Base-by-base conservation (phyloP, 1,140 invertebrate genomes). In the Bicyclus anynana region DNA sequence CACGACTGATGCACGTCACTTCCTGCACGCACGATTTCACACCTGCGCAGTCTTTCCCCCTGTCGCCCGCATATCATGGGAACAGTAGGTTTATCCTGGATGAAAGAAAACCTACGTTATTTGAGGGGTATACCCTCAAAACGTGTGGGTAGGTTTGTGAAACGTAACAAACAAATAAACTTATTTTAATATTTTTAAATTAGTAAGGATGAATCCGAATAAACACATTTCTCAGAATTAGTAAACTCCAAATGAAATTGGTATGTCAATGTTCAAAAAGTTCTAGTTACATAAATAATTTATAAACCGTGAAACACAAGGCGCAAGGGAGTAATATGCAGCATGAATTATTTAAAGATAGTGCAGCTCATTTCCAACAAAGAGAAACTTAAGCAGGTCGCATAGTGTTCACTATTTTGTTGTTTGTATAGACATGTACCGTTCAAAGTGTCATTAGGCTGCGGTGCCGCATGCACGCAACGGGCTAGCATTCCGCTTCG, bases 381-480 rank as follows among this genome's bases (percentile, higher is more conserved):
- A 59, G 48, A 61, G 26, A 23, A 53, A 58, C 53, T 56, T 56
- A 49, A 53, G 58, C 21, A 63, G 61, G 47, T 59, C 51, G 55
- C 23, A 29, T 61, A 53, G 53, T 61, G 16, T 38, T 54, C 33
- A 48, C 46, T 38, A 53, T 51, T 52, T 51, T 53, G 59, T 58
- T 58, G 48, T 61, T 61, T 47, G 27, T 52, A 60, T 49, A 46
- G 14, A 59, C 57, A 38, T 49, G 50, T 47, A 51, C 21, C 44
- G 52, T 56, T 57, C 63, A 65, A 65, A 68, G 66, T 65, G 59
- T 62, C 63, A 63, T 62, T 64, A 68, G 48, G 61, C 50, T 52
- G 66, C 33, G 67, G 64, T 54, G 62, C 69, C 67, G 67, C 60
- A 44, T 76, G 71, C 66, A 59, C 56, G 50, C 57, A 66, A 69